Conservation (phyloP, 1,140 invertebrate genomes). For the Drosophila murphyi region DNA sequence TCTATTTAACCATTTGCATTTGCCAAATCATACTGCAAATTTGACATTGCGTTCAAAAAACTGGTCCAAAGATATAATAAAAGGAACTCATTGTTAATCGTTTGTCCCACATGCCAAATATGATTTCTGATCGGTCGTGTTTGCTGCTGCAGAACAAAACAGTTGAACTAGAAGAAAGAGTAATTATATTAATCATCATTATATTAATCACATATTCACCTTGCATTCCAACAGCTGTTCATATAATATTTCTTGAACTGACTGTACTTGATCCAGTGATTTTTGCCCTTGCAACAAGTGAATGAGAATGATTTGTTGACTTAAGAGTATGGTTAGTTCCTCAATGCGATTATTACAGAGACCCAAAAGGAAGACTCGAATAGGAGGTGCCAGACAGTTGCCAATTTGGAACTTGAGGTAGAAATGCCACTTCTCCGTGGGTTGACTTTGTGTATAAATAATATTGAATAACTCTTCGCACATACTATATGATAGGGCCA, state of each 20-base stretch:
- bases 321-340: background rate
- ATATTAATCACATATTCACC: background rate
- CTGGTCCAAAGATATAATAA: background rate
- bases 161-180: background rate
- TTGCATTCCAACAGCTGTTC: background rate
- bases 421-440: background rate
- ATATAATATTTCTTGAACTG: background rate
- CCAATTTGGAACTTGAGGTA: background rate
- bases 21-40: background rate
- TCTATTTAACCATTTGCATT: background rate
- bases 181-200: background rate
- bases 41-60: constrained; percentile 9
- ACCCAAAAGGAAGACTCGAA: background rate
- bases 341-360: constrained; percentile 2
- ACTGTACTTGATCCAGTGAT: background rate
- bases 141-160: background rate
- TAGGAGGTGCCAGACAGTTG: background rate
- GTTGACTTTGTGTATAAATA: background rate
- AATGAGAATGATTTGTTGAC: background rate
- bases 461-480: background rate
- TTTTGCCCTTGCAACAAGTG: background rate
- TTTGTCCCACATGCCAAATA: constrained; percentile 8
- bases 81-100: constrained; percentile 1
- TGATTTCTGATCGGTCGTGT: background rate
- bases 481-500: background rate